A percentile compares a stretch with the other conserved stretches of the same genome.
Evolutionary conservation across 2,113 vertebrate species (phyloP).

Genomic region (Petroica traversi): DNA sequence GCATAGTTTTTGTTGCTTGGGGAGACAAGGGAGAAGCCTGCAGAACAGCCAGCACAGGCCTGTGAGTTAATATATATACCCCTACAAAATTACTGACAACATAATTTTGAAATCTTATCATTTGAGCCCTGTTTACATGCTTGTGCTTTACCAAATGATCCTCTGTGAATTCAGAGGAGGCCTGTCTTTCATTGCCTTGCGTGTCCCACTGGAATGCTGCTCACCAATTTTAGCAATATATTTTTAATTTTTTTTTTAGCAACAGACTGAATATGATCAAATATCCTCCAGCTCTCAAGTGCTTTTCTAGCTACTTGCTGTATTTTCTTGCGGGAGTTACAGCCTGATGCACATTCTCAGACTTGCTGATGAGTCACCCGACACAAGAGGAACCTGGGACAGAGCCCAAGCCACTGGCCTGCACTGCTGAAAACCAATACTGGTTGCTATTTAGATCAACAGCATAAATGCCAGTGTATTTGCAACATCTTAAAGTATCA

Average conservation of each 20-base stretch:
- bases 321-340: neutral
- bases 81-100: neutral
- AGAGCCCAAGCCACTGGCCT: conserved; percentile 56
- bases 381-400: conserved; percentile 33
- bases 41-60: neutral
- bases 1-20: neutral
- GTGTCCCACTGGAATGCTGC: neutral
- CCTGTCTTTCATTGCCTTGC: neutral
- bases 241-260: neutral
- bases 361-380: conserved; percentile 61
- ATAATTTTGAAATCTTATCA: neutral
- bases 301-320: neutral
- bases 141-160: neutral
- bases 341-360: conserved; percentile 46
- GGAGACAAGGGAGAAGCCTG: neutral
- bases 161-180: neutral
- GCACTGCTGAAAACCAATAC: conserved; percentile 61
- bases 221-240: neutral
- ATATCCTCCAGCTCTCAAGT: neutral
- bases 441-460: conserved; percentile 69
- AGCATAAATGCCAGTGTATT: conserved; percentile 56
- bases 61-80: neutral
- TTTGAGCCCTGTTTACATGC: neutral
- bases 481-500: conserved; percentile 44
- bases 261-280: neutral